Evolutionary conservation across 2,888 invertebrate genomes (phyloP).

Genomic region (Platycheirus rosarum): DNA sequence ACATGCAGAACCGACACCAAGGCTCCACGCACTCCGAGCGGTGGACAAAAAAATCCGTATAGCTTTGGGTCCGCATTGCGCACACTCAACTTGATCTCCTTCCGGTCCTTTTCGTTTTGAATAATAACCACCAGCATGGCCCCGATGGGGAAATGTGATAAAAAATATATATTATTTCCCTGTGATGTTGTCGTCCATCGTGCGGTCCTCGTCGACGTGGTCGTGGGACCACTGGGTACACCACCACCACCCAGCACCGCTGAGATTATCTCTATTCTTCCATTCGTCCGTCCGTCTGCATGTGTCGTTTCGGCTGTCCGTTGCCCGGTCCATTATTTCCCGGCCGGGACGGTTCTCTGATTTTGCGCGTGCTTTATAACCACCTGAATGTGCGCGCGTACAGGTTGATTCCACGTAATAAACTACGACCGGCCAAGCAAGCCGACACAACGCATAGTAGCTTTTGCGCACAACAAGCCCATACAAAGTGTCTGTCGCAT

Average conservation of each 20-base stretch:
- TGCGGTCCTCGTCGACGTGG: neutral
- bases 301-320: constrained; percentile 37
- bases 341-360: constrained; percentile 48
- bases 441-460: neutral
- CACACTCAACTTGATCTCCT: constrained; percentile 63
- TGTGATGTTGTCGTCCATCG: constrained; percentile 5
- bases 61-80: constrained; percentile 1
- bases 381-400: constrained; percentile 39
- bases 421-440: constrained; percentile 53
- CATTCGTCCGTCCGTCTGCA: constrained; percentile 38
- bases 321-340: constrained; percentile 43
- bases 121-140: constrained; percentile 71
- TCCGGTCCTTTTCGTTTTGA: constrained; percentile 72
- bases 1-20: constrained; percentile 21
- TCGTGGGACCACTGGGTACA: constrained; percentile 1
- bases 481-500: constrained; percentile 73
- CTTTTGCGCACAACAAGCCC: constrained; percentile 34
- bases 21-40: constrained; percentile 54
- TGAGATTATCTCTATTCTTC: constrained; percentile 57
- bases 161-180: constrained; percentile 52
- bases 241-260: constrained; percentile 42
- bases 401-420: constrained; percentile 71
- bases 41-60: neutral
- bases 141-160: constrained; percentile 74
- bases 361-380: constrained; percentile 71